Conservation (phyloP, 2,797 vertebrate species). For the Taenioides sp. region DNA sequence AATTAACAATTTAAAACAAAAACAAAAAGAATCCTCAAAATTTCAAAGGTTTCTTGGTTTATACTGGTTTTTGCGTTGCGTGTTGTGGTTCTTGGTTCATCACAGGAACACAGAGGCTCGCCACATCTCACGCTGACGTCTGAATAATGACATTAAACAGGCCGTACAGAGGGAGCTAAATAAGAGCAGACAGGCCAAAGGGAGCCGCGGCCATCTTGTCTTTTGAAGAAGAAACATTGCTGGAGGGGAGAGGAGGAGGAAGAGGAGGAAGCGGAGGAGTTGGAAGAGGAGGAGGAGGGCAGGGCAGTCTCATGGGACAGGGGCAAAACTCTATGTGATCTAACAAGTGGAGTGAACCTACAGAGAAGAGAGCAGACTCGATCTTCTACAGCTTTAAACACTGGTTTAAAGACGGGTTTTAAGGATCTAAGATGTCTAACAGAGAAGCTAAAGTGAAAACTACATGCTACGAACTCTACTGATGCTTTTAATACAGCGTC, state of each 20-base stretch:
- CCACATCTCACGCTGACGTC: slow-evolving; percentile 42
- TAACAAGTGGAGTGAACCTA: slow-evolving; percentile 23
- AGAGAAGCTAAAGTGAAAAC: background rate
- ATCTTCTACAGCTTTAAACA: background rate
- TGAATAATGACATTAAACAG: slow-evolving; percentile 31
- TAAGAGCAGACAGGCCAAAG: slow-evolving; percentile 44
- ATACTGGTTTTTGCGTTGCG: background rate
- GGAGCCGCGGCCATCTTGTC: slow-evolving; percentile 10
- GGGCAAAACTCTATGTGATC: slow-evolving; percentile 36
- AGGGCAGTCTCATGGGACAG: slow-evolving; percentile 33
- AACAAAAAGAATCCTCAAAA: too few species aligned
- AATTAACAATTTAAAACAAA: too few species aligned
- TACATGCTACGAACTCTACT: too few species aligned
- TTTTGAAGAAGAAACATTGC: slow-evolving; percentile 51
- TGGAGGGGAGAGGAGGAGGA: slow-evolving; percentile 11
- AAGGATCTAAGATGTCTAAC: background rate
- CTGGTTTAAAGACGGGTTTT: background rate
- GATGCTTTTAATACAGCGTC: too few species aligned
- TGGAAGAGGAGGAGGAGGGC: background rate
- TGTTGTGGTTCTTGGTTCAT: slow-evolving; percentile 1
- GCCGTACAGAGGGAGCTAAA: slow-evolving; percentile 34
- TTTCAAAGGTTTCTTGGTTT: background rate
- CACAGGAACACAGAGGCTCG: slow-evolving; percentile 24
- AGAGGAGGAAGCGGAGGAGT: background rate
- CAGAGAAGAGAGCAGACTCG: slow-evolving; percentile 3